These are phyloP conservation scores for Dendropsophus ebraccatus DNA, from an alignment of 2,113 vertebrate genomes.

Conservation along the genomic window DNA sequence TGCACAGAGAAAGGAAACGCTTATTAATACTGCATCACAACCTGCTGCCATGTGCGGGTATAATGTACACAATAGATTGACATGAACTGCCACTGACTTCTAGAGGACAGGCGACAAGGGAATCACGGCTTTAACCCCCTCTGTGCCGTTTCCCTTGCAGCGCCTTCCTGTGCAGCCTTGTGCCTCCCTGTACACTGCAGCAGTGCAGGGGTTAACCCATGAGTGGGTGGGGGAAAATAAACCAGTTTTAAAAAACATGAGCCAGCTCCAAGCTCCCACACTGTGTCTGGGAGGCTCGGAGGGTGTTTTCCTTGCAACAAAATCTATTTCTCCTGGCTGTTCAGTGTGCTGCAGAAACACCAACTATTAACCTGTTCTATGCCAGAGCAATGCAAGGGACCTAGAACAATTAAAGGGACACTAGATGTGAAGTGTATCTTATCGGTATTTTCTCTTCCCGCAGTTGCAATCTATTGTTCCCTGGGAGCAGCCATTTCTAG, in stretches of 20 bases:
- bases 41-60: constrained; percentile 19
- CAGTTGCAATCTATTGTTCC: neutral
- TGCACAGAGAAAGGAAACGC: constrained; percentile 36
- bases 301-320: constrained; percentile 45
- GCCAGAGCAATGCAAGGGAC: neutral
- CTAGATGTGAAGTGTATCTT: neutral
- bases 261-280: constrained; percentile 38
- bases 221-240: constrained; percentile 39
- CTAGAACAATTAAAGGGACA: neutral
- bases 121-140: constrained; percentile 14
- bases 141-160: neutral
- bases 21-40: constrained; percentile 39
- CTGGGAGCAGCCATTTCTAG: neutral
- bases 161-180: neutral
- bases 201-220: constrained; percentile 8
- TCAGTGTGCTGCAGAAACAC: constrained; percentile 20
- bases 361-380: constrained; percentile 2
- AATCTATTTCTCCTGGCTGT: constrained; percentile 19
- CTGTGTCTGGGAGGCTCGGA: constrained; percentile 45
- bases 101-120: constrained; percentile 37
- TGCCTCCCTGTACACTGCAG: neutral
- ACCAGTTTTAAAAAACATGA: constrained; percentile 50
- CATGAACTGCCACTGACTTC: constrained; percentile 38
- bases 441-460: neutral
- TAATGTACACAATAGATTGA: constrained; percentile 50